Base-by-base conservation (phyloP, 2,888 invertebrate genomes). In the Trisateles emortualis region DNA sequence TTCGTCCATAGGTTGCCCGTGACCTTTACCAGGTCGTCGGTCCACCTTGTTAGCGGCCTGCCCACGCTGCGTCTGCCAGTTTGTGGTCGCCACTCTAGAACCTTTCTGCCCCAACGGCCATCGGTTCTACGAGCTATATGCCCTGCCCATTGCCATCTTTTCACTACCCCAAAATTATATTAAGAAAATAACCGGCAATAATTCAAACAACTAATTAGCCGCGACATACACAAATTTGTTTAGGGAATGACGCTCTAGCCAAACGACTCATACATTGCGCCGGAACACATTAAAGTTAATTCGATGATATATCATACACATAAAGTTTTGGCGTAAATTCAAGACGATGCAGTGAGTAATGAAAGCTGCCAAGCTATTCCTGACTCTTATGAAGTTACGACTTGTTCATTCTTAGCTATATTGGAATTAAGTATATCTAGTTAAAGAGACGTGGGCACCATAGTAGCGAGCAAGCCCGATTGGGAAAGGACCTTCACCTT, bases 231-330 rank as follows among this genome's bases (percentile, higher is more conserved):
- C 35, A 46, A 56, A 43, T 62, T 69, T 67, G 57, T 58, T 55
- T 55, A 49, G 4, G 19, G 29, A 14, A 39, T 43, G 24, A 44
- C 14, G 51, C 40, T 51, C 32, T 40, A 43, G 24, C 47, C 47
- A 45, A 52, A 49, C 41, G 43, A 41, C 35, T 40, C 42, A 45
- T 46, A 56, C 41, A 56, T 26, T 42, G 38, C 44, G 33, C 35
- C 32, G 52, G 57, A 65, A 60, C 44, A 48, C 54, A 63, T 63
- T 59, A 55, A 65, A 59, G 56, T 59, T 66, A 64, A 66, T 68
- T 54, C 48, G 24, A 54, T 71, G 64, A 72, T 70, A 63, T 52
- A 64, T 69, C 59, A 68, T 26, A 51, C 51, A 58, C 39, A 26
- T 47, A 44, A 64, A 69, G 58, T 57, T 62, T 48, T 50, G 50